Percentiles rank a stretch among this genome's conserved stretches.
Evolutionary conservation across 2,113 vertebrate species (phyloP).

Genomic region (Rynchops niger): DNA sequence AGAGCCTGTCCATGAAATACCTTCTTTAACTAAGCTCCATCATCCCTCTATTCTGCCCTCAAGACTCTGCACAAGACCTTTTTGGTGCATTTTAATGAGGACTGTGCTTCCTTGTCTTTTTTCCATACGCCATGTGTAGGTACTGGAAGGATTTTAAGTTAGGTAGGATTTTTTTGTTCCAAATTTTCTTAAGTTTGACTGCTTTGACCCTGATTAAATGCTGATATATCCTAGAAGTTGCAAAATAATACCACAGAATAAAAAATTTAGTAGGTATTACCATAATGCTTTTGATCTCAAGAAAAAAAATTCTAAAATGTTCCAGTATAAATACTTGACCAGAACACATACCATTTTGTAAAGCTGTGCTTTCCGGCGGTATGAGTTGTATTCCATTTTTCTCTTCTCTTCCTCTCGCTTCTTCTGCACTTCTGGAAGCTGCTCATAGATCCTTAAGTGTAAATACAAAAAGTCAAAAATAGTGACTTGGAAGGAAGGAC

Average conservation of each 20-base stretch:
- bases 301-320: not conserved
- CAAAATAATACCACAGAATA: not conserved
- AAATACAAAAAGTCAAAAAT: not conserved
- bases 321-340: not conserved
- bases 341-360: conserved; percentile 82
- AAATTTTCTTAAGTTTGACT: not conserved
- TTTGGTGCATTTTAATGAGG: not conserved
- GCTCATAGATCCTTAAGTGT: conserved; percentile 84
- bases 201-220: not conserved
- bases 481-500: not conserved
- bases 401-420: conserved; percentile 85
- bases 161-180: not conserved
- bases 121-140: not conserved
- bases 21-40: not conserved
- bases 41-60: not conserved
- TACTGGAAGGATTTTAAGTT: not conserved
- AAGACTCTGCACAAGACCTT: not conserved
- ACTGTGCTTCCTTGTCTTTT: not conserved
- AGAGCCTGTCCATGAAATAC: not conserved
- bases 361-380: conserved; percentile 86
- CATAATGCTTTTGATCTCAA: not conserved
- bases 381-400: conserved; percentile 77
- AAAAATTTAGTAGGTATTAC: not conserved
- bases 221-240: not conserved
- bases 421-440: conserved; percentile 87